phyloP scores from a whole-genome alignment of 2,888 invertebrate species.

The Tolmerus cingulatus region DNA sequence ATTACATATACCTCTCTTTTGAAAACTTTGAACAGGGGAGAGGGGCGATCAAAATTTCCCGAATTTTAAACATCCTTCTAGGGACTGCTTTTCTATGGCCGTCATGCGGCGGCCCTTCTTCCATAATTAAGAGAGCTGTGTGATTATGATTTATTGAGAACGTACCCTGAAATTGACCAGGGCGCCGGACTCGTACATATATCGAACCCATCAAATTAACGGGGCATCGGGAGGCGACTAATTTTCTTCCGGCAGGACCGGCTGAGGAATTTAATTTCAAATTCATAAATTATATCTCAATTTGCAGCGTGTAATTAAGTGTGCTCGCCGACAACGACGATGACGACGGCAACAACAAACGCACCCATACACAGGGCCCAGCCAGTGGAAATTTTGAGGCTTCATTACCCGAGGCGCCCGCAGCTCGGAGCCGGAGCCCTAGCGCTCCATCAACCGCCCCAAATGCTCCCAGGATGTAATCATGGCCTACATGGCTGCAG shows the following conservation, averaged over 20 bases:
- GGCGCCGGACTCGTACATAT: not conserved
- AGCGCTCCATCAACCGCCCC: conserved; percentile 32
- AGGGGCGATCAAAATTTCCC: not conserved
- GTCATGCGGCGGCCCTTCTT: not conserved
- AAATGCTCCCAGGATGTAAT: conserved; percentile 41
- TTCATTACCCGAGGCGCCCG: conserved; percentile 40
- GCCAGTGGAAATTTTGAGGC: conserved; percentile 25
- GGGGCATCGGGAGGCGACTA: conserved; percentile 25
- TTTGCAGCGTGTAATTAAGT: conserved; percentile 48
- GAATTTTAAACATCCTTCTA: not conserved
- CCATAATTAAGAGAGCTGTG: conserved; percentile 11
- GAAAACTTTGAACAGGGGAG: not conserved
- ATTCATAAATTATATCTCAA: conserved; percentile 48
- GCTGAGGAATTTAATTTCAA: conserved; percentile 43
- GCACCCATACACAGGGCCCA: not conserved
- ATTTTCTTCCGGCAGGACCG: conserved; percentile 35
- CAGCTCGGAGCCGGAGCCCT: not conserved
- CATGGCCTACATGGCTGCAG: conserved; percentile 19
- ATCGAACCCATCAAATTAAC: conserved; percentile 34
- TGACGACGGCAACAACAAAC: not conserved
- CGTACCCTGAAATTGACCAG: conserved; percentile 16
- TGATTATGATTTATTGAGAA: conserved; percentile 28
- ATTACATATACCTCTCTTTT: too few species aligned
- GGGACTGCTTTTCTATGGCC: not conserved
- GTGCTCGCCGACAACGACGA: not conserved